phyloP scores from a whole-genome alignment of 2,113 vertebrate species.

The Anolis sagrei region DNA sequence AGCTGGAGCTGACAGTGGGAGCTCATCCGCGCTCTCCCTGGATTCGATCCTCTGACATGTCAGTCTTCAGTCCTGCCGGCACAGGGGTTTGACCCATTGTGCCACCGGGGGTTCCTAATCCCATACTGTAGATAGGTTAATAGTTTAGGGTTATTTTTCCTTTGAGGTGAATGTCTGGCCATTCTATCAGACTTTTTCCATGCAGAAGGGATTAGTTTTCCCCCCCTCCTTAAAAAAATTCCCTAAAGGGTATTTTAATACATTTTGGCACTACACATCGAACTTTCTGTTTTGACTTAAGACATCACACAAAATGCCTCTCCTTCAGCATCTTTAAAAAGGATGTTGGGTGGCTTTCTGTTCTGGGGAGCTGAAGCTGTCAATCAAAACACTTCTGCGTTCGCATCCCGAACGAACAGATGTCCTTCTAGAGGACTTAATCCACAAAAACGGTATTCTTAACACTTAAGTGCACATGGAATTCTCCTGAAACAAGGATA shows the following conservation, averaged over 20 bases:
- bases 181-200: neutral
- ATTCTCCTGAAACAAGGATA: neutral
- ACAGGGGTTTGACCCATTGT: no score
- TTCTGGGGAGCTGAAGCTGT: neutral
- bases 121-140: neutral
- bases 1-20: no score
- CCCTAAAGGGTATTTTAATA: neutral
- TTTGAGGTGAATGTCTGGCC: neutral
- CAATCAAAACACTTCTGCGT: neutral
- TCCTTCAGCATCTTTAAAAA: neutral
- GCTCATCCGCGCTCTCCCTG: no score
- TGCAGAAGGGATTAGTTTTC: neutral
- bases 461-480: neutral
- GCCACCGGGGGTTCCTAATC: no score
- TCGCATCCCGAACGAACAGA: neutral
- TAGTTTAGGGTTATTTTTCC: neutral
- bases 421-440: neutral
- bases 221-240: neutral
- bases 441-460: neutral
- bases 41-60: no score
- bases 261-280: conserved; percentile 23
- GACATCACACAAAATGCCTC: neutral
- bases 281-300: neutral
- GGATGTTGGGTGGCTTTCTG: neutral
- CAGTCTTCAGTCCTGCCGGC: no score